phyloP scores from a whole-genome alignment of 2,113 vertebrate genomes.

The Pseudorectes ferrugineus region DNA sequence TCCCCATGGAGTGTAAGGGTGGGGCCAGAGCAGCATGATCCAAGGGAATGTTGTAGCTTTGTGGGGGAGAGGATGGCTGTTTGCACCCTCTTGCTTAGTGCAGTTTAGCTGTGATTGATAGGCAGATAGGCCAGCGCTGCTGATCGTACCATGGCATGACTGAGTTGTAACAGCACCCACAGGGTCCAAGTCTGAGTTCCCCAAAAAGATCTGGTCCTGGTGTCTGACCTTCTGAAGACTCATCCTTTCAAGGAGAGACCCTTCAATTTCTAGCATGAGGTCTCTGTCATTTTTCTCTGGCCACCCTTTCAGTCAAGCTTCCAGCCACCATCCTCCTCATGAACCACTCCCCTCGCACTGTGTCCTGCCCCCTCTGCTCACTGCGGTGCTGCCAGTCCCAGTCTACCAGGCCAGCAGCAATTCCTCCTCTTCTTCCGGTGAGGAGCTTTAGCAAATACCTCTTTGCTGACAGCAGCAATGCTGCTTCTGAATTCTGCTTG shows the following conservation, averaged over 20 bases:
- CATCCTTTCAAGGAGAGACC: neutral
- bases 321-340: neutral
- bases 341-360: neutral
- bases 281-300: neutral
- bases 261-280: neutral
- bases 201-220: neutral
- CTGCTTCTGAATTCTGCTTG: neutral
- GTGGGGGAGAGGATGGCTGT: neutral
- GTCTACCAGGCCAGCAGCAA: neutral
- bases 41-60: neutral
- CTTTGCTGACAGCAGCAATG: neutral
- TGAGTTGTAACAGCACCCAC: neutral
- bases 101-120: neutral
- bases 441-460: neutral
- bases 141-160: neutral
- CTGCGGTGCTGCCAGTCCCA: neutral
- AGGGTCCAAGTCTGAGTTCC: neutral
- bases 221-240: neutral
- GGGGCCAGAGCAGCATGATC: no score
- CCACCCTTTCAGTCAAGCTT: neutral
- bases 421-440: neutral
- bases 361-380: neutral
- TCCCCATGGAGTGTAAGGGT: rapidly evolving
- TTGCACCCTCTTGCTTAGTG: neutral
- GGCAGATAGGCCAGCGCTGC: neutral